Percentiles rank a stretch among this genome's conserved stretches.
These are phyloP conservation scores for Hypocryptadius cinnamomeus DNA, from an alignment of 2,113 vertebrate genomes.

Conservation along the genomic window DNA sequence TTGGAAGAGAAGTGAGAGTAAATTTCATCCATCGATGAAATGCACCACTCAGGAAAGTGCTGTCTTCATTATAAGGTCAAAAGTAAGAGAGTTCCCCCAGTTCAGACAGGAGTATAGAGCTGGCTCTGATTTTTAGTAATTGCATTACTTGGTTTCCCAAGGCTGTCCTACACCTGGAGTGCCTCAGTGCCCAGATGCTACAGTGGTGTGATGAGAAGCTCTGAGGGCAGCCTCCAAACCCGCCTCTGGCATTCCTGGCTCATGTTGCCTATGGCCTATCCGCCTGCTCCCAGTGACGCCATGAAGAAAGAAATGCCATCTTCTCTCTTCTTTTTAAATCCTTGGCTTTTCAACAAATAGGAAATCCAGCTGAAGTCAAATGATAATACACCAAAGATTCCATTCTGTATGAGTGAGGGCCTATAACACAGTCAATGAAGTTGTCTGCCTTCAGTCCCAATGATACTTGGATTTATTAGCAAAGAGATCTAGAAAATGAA, in stretches of 20 bases:
- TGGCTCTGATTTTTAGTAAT: not conserved
- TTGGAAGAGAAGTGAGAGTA: not conserved
- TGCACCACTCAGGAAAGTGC: not conserved
- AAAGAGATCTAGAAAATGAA: not conserved
- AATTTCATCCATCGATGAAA: not conserved
- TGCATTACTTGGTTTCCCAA: not conserved
- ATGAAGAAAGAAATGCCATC: not conserved
- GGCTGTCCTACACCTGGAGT: not conserved
- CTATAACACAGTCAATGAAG: not conserved
- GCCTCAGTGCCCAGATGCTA: rapidly evolving
- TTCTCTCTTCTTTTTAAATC: not conserved
- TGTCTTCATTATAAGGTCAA: not conserved
- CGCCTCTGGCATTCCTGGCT: not conserved
- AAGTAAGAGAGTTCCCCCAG: not conserved
- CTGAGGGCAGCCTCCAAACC: not conserved
- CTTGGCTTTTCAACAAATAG: not conserved
- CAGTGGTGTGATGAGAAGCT: rapidly evolving
- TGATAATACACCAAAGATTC: not conserved
- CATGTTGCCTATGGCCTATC: not conserved
- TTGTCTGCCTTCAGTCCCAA: not conserved
- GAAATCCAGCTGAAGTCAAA: not conserved
- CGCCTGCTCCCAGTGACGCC: not conserved
- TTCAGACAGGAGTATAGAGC: not conserved
- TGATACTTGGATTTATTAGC: not conserved
- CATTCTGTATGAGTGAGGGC: not conserved